Evolutionary conservation across 2,113 vertebrate species (phyloP).

Genomic region (Azemiops feae): DNA sequence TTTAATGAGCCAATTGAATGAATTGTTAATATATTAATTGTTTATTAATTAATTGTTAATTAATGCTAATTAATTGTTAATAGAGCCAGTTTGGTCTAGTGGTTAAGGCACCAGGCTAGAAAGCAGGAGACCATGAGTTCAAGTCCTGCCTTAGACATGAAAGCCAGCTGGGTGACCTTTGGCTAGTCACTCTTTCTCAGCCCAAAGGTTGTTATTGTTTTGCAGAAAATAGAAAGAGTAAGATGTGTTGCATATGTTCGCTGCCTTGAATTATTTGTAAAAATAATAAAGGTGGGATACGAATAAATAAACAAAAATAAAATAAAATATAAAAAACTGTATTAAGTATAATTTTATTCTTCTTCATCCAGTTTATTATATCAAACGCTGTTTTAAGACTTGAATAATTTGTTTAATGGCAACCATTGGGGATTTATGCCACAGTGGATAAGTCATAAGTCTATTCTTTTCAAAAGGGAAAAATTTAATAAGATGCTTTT

Average conservation of each 20-base stretch:
- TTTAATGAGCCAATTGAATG: too few species aligned
- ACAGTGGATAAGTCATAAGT: not conserved
- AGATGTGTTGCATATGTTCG: not conserved
- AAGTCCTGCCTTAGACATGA: not conserved
- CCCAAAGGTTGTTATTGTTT: not conserved
- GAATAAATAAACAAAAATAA: not conserved
- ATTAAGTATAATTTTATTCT: not conserved
- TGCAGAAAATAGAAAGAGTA: not conserved
- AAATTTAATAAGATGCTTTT: not conserved
- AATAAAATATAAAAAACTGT: not conserved
- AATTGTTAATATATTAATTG: too few species aligned
- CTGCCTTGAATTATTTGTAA: not conserved
- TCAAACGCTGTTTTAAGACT: not conserved
- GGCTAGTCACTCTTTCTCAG: not conserved
- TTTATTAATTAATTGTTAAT: too few species aligned
- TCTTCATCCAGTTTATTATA: not conserved
- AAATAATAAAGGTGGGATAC: not conserved
- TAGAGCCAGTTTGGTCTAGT: too few species aligned
- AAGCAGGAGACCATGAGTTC: too few species aligned
- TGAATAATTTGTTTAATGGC: not conserved
- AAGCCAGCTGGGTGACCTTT: not conserved
- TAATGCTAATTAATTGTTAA: too few species aligned
- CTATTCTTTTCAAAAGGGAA: not conserved
- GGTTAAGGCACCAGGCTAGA: too few species aligned
- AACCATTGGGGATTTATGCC: not conserved